Conservation (phyloP, 2,797 vertebrate genomes). For the Microchirus variegatus region DNA sequence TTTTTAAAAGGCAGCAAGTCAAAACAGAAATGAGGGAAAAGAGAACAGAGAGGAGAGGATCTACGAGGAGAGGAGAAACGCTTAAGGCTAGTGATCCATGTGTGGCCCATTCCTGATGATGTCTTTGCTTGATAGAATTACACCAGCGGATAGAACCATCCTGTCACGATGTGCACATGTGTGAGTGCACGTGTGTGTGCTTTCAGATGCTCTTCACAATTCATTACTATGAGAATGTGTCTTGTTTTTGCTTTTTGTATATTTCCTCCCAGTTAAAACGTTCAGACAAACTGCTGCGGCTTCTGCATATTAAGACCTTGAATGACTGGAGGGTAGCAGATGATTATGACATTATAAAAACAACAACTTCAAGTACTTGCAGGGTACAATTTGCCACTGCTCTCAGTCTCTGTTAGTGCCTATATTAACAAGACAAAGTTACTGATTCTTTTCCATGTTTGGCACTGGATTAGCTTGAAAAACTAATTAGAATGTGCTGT, state of each 20-base stretch:
- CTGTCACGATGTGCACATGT: conserved; percentile 12
- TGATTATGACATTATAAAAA: too few species aligned
- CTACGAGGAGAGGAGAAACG: conserved; percentile 13
- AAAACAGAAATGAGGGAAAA: conserved; percentile 11
- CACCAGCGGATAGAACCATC: conserved; percentile 57
- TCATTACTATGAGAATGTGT: background rate
- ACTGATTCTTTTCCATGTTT: conserved; percentile 24
- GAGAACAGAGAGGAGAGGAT: conserved; percentile 12
- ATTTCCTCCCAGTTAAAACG: background rate
- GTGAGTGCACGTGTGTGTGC: conserved; percentile 14
- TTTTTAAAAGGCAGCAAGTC: conserved; percentile 23
- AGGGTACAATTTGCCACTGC: conserved; percentile 24
- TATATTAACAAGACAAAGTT: conserved; percentile 41
- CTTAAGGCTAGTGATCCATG: conserved; percentile 53
- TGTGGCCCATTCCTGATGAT: conserved; percentile 52
- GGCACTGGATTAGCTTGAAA: too few species aligned
- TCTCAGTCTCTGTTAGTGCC: conserved; percentile 28
- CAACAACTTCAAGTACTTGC: conserved; percentile 15
- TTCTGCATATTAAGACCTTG: too few species aligned
- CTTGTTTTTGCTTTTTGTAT: background rate
- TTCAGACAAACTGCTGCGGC: background rate
- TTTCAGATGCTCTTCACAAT: background rate
- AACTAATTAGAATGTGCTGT: too few species aligned
- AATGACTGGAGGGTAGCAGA: too few species aligned
- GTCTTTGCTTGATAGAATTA: conserved; percentile 63